Conservation (phyloP, 2,888 invertebrate species). For the Dioctria linearis region DNA sequence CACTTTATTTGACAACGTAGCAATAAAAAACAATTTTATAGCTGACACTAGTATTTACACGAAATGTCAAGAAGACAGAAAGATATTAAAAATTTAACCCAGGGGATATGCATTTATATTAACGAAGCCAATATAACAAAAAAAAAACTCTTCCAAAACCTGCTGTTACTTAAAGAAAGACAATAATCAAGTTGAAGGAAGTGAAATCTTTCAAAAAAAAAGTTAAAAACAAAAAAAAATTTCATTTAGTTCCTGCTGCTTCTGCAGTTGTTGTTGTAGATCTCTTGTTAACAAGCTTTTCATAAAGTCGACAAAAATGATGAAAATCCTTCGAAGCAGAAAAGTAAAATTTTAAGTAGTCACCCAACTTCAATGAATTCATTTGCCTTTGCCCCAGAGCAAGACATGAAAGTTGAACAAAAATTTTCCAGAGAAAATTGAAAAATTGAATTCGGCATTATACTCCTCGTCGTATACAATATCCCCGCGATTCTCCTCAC, state of each 20-base stretch:
- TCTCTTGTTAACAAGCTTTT: conserved; percentile 17
- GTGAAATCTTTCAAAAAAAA: background rate
- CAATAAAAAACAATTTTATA: too few relatives aligned
- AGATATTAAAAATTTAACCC: too few relatives aligned
- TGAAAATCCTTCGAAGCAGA: background rate
- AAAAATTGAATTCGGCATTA: conserved; percentile 25
- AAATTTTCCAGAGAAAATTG: conserved; percentile 27
- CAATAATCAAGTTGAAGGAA: background rate
- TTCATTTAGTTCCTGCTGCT: background rate
- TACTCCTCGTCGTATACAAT: background rate
- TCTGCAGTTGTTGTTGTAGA: too few relatives aligned
- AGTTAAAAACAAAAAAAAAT: background rate
- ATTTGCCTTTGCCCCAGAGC: conserved; percentile 39
- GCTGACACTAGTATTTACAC: too few relatives aligned
- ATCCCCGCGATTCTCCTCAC: too few relatives aligned
- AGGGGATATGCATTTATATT: too few relatives aligned
- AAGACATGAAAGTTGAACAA: conserved; percentile 33
- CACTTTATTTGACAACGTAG: too few relatives aligned
- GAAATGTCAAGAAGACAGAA: too few relatives aligned
- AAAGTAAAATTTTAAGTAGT: conserved; percentile 38
- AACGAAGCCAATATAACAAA: too few relatives aligned
- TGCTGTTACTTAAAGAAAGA: background rate
- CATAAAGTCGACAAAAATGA: conserved; percentile 26
- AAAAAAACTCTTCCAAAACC: too few relatives aligned
- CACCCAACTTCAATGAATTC: conserved; percentile 41